phyloP scores from a whole-genome alignment of 2,797 vertebrate species.

The Malurus splendens region DNA sequence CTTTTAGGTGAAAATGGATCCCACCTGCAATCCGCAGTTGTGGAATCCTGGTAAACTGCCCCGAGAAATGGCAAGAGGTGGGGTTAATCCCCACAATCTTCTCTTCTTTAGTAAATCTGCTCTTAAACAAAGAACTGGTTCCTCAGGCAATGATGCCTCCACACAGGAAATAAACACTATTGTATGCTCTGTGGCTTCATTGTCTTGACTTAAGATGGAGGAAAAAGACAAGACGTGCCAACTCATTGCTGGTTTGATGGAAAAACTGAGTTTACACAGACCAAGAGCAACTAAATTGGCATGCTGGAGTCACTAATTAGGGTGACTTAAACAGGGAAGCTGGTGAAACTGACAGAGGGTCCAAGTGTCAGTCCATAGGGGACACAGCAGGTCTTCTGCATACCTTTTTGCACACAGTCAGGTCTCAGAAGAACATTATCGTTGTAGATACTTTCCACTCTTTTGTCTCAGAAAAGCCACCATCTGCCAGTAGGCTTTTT shows the following conservation, averaged over 20 bases:
- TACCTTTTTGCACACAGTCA: neutral
- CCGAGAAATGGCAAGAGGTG: neutral
- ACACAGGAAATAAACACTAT: neutral
- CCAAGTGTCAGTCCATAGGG: neutral
- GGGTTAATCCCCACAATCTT: neutral
- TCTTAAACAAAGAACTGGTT: neutral
- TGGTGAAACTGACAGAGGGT: neutral
- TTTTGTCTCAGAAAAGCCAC: neutral
- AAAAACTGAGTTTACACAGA: constrained; percentile 11
- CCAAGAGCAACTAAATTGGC: neutral
- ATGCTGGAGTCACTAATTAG: neutral
- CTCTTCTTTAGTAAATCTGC: neutral
- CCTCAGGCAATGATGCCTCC: neutral
- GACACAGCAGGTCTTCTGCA: neutral
- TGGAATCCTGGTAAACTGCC: neutral
- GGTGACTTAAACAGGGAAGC: neutral
- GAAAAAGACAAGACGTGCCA: neutral
- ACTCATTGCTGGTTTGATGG: neutral
- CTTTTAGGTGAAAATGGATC: neutral
- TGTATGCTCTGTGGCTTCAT: neutral
- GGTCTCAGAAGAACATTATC: neutral
- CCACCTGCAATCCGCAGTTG: neutral
- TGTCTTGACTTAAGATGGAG: constrained; percentile 8
- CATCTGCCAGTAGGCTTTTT: neutral
- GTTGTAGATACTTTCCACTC: neutral